Base-by-base conservation (phyloP, 2,797 vertebrate genomes). In the Xiphorhynchus erythropygius region DNA sequence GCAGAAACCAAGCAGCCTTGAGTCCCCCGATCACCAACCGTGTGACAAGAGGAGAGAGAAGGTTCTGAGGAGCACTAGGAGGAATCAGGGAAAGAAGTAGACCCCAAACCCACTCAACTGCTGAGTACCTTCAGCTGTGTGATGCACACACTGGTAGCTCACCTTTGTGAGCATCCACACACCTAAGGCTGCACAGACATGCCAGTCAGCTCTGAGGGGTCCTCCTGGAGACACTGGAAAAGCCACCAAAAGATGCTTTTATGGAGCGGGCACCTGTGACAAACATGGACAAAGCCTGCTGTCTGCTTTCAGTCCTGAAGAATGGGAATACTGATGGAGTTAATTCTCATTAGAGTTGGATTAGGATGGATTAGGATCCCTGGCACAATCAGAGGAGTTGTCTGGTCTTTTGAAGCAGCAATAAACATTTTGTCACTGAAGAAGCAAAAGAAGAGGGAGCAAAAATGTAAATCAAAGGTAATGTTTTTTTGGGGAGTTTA, bases 381-480 rank as follows among this genome's bases (percentile, higher is more conserved):
- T 37, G 60, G 49, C 46, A 60, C 4, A 11, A 21, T 25, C 68
- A 41, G 50, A 65, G 23, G 50, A 88, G 23, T 17, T 56, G 24
- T 49, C 41, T 37, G 6, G 3, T 78, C 46, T 73, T 88, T 39
- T 82, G 80, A 91, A 88, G 55, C 8, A 88, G n/a, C 65, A 56
- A 41, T 65, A 71, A 88, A 87, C 46, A 42, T 84, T 88, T 95
- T 88, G 93, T 56, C 35, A 70, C 67, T 39, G 57, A 88, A 88
- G 59, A 56, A 78, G 60, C 35, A 85, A 90, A 87, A 25, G 42
- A 52, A 63, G 50, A 59, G 5, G 33, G 41, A 39, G 73, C 47
- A 82, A 76, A 82, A 84, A 30, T 4, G n/a, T 60, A 94, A 92
- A 93, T 89, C 69, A 88, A 94, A 87, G 68, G 63, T 17, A 65